A percentile compares a stretch with the other conserved stretches of the same genome.
Conservation (phyloP, 2,113 vertebrate genomes). For the Megaceryle maxima region DNA sequence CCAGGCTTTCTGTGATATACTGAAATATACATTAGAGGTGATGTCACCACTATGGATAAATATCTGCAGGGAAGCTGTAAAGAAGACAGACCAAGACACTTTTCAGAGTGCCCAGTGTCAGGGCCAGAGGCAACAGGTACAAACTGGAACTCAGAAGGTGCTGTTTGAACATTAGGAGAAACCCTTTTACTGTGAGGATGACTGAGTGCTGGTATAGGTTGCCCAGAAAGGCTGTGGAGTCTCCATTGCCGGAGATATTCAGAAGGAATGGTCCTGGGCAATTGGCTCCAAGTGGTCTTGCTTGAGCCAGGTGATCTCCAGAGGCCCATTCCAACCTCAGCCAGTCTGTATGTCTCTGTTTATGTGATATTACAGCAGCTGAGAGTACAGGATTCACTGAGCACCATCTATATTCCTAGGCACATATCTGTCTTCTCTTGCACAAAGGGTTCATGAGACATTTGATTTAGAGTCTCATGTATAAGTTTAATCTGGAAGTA, state of each 20-base stretch:
- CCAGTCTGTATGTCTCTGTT: neutral
- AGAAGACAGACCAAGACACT: neutral
- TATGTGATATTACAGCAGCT: neutral
- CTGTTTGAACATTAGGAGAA: neutral
- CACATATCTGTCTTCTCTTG: neutral
- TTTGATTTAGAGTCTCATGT: neutral
- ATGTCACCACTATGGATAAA: neutral
- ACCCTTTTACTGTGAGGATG: neutral
- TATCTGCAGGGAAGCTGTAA: neutral
- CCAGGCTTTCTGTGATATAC: neutral
- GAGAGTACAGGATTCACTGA: neutral
- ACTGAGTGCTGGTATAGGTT: neutral
- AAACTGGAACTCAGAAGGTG: neutral
- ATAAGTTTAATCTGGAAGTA: conserved; percentile 16
- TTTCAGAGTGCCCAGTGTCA: neutral
- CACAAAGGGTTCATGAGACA: neutral
- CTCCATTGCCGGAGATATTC: neutral
- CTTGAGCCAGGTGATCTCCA: neutral
- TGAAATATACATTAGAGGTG: neutral
- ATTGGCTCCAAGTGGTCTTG: neutral
- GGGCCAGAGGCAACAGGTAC: neutral
- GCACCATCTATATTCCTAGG: neutral
- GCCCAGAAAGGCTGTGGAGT: neutral
- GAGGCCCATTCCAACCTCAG: neutral
- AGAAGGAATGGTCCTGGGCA: neutral